Conservation (phyloP, 2,113 vertebrate genomes). For the Hippotragus niger region DNA sequence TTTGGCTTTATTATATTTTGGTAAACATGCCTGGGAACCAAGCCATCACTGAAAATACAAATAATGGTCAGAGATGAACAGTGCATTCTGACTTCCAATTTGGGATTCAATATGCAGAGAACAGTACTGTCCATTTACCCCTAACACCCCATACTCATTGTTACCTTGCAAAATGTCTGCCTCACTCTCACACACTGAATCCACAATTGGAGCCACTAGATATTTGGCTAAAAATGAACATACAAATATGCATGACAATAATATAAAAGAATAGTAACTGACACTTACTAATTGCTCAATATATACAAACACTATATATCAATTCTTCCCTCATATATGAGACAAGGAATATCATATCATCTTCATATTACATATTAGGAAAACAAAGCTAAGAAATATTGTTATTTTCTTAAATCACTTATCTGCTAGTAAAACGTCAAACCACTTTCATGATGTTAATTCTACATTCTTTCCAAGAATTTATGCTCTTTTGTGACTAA, state of each 20-base stretch:
- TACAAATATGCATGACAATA: neutral
- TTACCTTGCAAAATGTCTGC: neutral
- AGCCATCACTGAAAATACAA: neutral
- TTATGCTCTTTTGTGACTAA: neutral
- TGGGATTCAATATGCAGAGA: neutral
- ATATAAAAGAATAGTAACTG: neutral
- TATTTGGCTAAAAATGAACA: neutral
- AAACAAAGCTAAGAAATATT: neutral
- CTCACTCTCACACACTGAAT: neutral
- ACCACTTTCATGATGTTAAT: neutral
- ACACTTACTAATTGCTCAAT: neutral
- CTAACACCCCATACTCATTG: accelerated
- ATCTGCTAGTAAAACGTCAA: neutral
- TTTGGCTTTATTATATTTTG: neutral
- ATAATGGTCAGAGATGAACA: neutral
- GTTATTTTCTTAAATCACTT: neutral
- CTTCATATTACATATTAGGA: neutral
- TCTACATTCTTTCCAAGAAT: neutral
- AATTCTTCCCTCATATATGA: neutral
- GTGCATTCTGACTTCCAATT: neutral
- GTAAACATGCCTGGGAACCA: neutral
- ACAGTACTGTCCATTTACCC: neutral
- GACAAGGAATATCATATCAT: neutral
- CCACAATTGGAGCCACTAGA: neutral
- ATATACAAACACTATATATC: neutral